Evolutionary conservation across 2,888 invertebrate species (phyloP).

Genomic region (Hydraecia micacea): DNA sequence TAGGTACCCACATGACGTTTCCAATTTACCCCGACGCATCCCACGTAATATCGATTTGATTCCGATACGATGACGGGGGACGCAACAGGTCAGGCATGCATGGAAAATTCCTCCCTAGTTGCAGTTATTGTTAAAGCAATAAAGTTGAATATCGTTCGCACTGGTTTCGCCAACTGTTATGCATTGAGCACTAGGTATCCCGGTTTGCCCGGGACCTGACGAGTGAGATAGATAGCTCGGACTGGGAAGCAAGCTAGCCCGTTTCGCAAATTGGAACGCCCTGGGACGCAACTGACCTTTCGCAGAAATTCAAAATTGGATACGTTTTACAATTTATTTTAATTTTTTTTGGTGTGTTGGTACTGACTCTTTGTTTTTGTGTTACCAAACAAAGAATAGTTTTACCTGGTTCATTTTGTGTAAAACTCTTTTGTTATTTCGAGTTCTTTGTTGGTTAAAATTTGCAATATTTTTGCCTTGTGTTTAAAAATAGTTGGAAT

Average conservation of each 20-base stretch:
- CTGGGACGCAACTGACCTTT: conserved; percentile 77
- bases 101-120: conserved; percentile 32
- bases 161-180: conserved; percentile 65
- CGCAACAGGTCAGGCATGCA: conserved; percentile 67
- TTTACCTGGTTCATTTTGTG: conserved; percentile 35
- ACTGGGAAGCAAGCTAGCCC: conserved; percentile 68
- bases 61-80: conserved; percentile 63
- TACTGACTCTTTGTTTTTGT: conserved; percentile 42
- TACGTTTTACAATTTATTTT: conserved; percentile 54
- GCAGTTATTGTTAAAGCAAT: conserved; percentile 67
- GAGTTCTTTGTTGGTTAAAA: conserved; percentile 27
- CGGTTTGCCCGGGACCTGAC: conserved; percentile 82
- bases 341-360: conserved; percentile 36
- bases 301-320: conserved; percentile 64
- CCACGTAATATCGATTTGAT: conserved; percentile 69
- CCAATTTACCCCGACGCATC: conserved; percentile 59
- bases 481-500: neutral
- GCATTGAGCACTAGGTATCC: conserved; percentile 75
- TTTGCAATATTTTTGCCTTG: conserved; percentile 16
- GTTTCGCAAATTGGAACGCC: conserved; percentile 72
- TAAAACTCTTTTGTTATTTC: conserved; percentile 29
- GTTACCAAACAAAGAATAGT: conserved; percentile 38
- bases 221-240: conserved; percentile 82
- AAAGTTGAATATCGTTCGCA: conserved; percentile 75
- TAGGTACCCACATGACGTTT: conserved; percentile 41